Evolutionary conservation across 2,888 invertebrate genomes (phyloP).

Genomic region (Chaetogeoica ovagalla): DNA sequence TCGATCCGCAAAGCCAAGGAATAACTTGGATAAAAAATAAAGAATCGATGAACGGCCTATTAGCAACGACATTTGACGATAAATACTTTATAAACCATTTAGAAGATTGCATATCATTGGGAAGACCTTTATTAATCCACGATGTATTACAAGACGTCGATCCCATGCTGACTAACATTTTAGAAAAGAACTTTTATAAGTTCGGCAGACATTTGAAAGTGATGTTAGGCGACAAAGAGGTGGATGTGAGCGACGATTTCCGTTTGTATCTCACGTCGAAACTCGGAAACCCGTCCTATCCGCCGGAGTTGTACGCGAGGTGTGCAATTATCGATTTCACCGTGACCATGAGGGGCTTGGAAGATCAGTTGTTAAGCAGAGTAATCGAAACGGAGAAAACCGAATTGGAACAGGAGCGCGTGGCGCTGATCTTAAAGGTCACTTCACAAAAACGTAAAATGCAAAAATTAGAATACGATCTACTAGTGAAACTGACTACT

Average conservation of each 20-base stretch:
- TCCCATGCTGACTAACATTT: constrained; percentile 92
- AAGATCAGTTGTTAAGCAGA: constrained; percentile 88
- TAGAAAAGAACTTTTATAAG: constrained; percentile 97
- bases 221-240: constrained; percentile 82
- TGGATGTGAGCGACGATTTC: constrained; percentile 95
- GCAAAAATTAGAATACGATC: constrained; percentile 92
- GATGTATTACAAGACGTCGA: constrained; percentile 93
- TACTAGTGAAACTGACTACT: constrained; percentile 87
- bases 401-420: constrained; percentile 91
- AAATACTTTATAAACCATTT: constrained; percentile 93
- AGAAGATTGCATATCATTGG: constrained; percentile 84
- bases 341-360: constrained; percentile 93
- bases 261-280: constrained; percentile 96
- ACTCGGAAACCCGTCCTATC: constrained; percentile 92
- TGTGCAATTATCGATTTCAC: constrained; percentile 97
- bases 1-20: constrained; percentile 96
- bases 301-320: constrained; percentile 94
- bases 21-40: constrained; percentile 97
- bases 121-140: constrained; percentile 87
- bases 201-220: constrained; percentile 91
- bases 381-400: constrained; percentile 96
- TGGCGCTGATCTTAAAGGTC: constrained; percentile 90
- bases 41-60: constrained; percentile 83
- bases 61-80: constrained; percentile 92
- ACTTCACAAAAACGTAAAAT: constrained; percentile 94